Base-by-base conservation (phyloP, 2,113 vertebrate genomes). In the Mobula birostris region DNA sequence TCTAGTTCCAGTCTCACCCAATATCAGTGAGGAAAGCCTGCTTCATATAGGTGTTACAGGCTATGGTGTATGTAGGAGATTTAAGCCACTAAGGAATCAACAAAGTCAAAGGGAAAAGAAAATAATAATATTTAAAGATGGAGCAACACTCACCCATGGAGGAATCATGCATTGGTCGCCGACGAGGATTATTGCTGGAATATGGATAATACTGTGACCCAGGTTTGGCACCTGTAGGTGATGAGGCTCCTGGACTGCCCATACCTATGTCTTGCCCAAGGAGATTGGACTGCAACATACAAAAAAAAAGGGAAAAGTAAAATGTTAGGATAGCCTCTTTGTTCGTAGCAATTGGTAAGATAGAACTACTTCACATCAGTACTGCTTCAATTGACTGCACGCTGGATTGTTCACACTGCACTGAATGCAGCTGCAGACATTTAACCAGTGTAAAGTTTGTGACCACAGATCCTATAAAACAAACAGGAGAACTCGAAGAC, bases 191-290 rank as follows among this genome's bases (percentile, higher is more conserved):
- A 97, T 97, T 96, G 96, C 97, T 96, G 96, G 98, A 98, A 96
- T 99, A 98, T 96, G 98, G 98, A 96, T 98, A 99, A 96, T 98
- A 99, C 97, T 99, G 98, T 90, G 98, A 97, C 72, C 97, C 97
- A 29, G 98, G 98, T 95, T 98, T 99, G 91, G 66, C 29, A 32
- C 91, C 70, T 94, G 97, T 98, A 95, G 98, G 98, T 48, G 98
- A 99, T 76, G 98, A 96, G 12, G 98, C 97, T 94, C 98, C 98
- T n/a, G 98, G 98, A 95, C 98, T 98, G 96, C 98, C 98, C 97
- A 98, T 96, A 94, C 97, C 98, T 98, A 99, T 97, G 95, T 99
- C 98, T 85, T 97, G 97, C 95, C 97, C 98, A 94, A 98, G 97
- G 95, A 98, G 97, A 95, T 97, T 97, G 95, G 98, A 97, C 98